Percentiles rank a stretch among this genome's conserved stretches.
Conservation (phyloP, 2,888 invertebrate species). For the Luffia ferchaultella region DNA sequence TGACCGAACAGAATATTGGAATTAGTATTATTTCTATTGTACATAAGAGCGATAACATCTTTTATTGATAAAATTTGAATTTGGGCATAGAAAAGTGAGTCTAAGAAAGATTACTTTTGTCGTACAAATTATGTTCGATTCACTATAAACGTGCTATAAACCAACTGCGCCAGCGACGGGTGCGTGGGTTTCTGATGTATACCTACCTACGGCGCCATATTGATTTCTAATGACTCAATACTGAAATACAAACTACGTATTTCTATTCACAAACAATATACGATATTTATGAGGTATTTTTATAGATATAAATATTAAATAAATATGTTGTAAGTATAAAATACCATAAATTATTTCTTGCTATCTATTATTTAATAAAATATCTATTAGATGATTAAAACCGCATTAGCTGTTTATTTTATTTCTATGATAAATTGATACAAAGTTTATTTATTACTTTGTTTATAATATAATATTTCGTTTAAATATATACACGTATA, state of each 20-base stretch:
- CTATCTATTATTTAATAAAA: neutral
- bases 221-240: slow-evolving; percentile 60
- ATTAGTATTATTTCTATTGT: too few species aligned
- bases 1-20: too few species aligned
- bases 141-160: slow-evolving; percentile 1
- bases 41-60: too few species aligned
- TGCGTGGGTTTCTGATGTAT: slow-evolving; percentile 51
- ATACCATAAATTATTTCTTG: neutral
- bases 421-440: neutral
- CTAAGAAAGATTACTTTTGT: too few species aligned
- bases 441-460: neutral
- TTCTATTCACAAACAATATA: neutral
- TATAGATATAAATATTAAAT: neutral
- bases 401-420: neutral
- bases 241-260: slow-evolving; percentile 6
- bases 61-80: too few species aligned
- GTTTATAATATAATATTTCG: neutral
- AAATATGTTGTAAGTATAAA: neutral
- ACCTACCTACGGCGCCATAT: slow-evolving; percentile 38
- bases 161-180: slow-evolving; percentile 27
- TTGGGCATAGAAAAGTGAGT: too few species aligned
- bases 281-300: neutral
- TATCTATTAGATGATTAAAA: neutral
- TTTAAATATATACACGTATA: neutral
- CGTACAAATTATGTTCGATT: too few species aligned